Evolutionary conservation across 2,113 vertebrate species (phyloP).

Genomic region (Pao palembangensis): DNA sequence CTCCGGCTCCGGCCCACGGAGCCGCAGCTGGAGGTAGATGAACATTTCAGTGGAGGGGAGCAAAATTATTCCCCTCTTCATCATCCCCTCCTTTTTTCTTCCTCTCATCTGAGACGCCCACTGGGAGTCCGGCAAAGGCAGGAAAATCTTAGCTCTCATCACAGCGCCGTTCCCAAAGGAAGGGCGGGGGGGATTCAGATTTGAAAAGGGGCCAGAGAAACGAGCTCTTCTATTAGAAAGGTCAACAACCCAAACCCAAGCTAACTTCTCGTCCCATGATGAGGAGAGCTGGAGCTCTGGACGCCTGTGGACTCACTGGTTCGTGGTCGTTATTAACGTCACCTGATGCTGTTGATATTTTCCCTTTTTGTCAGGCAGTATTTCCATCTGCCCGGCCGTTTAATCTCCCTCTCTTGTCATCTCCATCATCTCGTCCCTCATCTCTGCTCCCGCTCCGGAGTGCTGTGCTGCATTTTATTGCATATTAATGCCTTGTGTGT

Average conservation of each 20-base stretch:
- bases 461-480: slow-evolving; percentile 41
- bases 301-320: no score
- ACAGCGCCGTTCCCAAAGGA: slow-evolving; percentile 1
- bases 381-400: not conserved
- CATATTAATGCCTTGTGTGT: slow-evolving; percentile 43
- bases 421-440: slow-evolving; percentile 6
- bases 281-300: no score
- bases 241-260: no score
- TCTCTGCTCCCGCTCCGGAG: not conserved
- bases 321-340: no score
- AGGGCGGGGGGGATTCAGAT: not conserved
- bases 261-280: no score
- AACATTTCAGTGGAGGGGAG: not conserved
- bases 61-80: not conserved
- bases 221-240: no score
- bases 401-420: not conserved
- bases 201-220: not conserved
- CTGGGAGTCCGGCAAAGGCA: slow-evolving; percentile 14
- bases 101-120: not conserved
- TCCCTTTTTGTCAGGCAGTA: no score
- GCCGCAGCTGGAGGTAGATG: not conserved
- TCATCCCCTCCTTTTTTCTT: not conserved
- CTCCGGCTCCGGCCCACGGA: slow-evolving; percentile 7
- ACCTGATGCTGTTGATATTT: no score
- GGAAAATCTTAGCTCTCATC: slow-evolving; percentile 22